Conservation (phyloP, 2,797 vertebrate species). For the Synaphobranchus kaupii region DNA sequence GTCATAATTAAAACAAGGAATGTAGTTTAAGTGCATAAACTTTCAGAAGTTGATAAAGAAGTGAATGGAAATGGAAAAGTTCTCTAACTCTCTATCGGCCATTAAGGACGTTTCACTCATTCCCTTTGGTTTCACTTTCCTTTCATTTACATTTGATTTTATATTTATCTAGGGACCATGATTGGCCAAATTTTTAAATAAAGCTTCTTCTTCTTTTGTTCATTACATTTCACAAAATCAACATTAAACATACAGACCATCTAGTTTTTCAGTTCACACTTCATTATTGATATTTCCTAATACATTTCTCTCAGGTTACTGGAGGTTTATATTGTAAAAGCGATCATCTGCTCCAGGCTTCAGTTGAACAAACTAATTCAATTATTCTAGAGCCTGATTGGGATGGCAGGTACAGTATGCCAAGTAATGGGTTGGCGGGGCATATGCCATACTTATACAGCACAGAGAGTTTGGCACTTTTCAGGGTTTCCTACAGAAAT, state of each 20-base stretch:
- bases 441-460: too few relatives aligned
- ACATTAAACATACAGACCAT: background rate
- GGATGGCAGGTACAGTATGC: too few relatives aligned
- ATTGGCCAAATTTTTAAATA: background rate
- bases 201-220: background rate
- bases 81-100: conserved; percentile 49
- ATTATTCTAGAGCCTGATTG: background rate
- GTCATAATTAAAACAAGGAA: conserved; percentile 54
- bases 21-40: conserved; percentile 47
- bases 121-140: conserved; percentile 21
- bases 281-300: background rate
- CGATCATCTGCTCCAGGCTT: background rate
- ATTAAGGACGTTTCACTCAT: conserved; percentile 49
- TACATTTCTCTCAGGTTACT: background rate
- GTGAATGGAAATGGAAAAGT: conserved; percentile 40
- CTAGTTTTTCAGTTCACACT: background rate
- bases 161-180: conserved; percentile 26
- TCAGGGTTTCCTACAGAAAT: too few relatives aligned
- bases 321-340: background rate
- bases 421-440: too few relatives aligned
- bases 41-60: conserved; percentile 52
- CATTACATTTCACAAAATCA: background rate
- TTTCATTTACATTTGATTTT: conserved; percentile 43
- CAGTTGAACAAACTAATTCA: background rate
- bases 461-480: too few relatives aligned